Base-by-base conservation (phyloP, 2,113 vertebrate species). In the Turdus rufiventris region DNA sequence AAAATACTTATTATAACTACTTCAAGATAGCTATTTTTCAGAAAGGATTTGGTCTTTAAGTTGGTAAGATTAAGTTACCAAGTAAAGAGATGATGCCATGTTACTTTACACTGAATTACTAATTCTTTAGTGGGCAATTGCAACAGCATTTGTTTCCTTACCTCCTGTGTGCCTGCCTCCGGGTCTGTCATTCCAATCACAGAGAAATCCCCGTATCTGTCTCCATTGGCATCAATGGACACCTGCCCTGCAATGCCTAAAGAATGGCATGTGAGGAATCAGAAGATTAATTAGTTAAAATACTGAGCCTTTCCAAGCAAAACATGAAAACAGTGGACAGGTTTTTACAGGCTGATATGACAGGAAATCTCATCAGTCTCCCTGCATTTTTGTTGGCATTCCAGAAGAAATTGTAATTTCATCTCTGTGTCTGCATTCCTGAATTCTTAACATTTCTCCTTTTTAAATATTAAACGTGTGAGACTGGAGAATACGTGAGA, bases 211-310 rank as follows among this genome's bases (percentile, higher is more conserved):
- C 99, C 99, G 0, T 98, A 98, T 92, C 99, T 98, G 96, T 99
- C 99, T 66, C 99, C 99, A 3, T 99, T 99, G 77, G 96, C 97
- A 93, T 99, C 99, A 63, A 99, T 99, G 68, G 99, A 99, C 54
- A 99, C 99, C 94, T 98, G 99, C 47, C 99, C 99, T 14, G 99
- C 99, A 43, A 99, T 99, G 81, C 99, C 99, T 99, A 84, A 79
- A 78, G 95, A 97, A 95, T 42, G 88, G 92, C 93, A 98, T 91
- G 85, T 40, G 77, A 97, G 67, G 96, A 98, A 97, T 96, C 92
- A 97, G 66, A 97, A 91, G 96, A 97, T 97, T 71, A 98, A 97
- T 98, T 95, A 97, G 91, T 96, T 97, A 83, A 88, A 97, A 96
- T 89, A 94, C 50, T 63, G 43, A 91, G 72, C 31, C 67, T 89